phyloP scores from a whole-genome alignment of 1,140 invertebrate species.

The Ruditapes philippinarum region DNA sequence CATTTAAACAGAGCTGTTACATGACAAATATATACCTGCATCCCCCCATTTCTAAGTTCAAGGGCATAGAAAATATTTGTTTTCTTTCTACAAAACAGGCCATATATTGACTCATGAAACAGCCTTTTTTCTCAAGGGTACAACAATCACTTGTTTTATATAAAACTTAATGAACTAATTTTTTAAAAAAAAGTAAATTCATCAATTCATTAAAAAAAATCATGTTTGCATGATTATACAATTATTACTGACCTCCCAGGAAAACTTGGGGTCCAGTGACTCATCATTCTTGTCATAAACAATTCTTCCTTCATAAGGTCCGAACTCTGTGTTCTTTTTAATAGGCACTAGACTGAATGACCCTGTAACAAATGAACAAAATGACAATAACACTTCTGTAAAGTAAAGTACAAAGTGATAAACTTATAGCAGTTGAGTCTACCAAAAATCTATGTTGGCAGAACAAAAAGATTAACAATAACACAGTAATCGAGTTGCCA shows the following conservation, averaged over 20 bases:
- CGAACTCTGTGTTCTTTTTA: constrained; percentile 70
- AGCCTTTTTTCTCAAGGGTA: too few relatives aligned
- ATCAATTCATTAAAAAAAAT: not conserved
- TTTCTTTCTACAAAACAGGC: too few relatives aligned
- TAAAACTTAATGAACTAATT: too few relatives aligned
- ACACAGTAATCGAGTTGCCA: too few relatives aligned
- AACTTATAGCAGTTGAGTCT: not conserved
- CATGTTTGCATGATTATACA: not conserved
- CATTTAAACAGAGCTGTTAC: too few relatives aligned
- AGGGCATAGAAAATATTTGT: too few relatives aligned
- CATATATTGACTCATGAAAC: too few relatives aligned
- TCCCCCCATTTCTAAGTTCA: too few relatives aligned
- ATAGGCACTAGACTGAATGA: constrained; percentile 55
- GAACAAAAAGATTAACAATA: not conserved
- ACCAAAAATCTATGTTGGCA: not conserved
- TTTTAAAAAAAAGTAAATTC: too few relatives aligned
- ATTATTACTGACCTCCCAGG: constrained; percentile 74
- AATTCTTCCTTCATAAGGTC: constrained; percentile 76
- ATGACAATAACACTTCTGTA: not conserved
- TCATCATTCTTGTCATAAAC: constrained; percentile 64
- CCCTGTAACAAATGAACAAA: too few relatives aligned
- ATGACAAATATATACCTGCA: too few relatives aligned
- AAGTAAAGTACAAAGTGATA: not conserved
- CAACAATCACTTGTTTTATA: too few relatives aligned
- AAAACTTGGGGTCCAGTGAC: constrained; percentile 74